These are phyloP conservation scores for Atherinomorus stipes DNA, from an alignment of 2,113 vertebrate species.

Conservation along the genomic window DNA sequence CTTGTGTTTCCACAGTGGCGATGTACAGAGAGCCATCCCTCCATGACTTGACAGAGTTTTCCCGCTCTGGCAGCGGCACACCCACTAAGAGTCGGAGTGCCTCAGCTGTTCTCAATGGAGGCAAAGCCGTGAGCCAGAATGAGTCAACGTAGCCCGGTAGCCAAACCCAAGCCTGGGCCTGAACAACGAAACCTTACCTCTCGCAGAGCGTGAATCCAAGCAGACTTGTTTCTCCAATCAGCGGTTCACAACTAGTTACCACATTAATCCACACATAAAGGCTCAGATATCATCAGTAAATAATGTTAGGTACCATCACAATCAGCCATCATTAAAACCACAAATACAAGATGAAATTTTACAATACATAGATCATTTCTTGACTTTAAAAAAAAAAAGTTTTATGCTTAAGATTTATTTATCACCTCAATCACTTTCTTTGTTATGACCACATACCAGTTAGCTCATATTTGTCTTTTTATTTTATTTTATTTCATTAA, in stretches of 20 bases:
- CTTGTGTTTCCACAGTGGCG: constrained; percentile 88
- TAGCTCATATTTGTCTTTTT: constrained; percentile 73
- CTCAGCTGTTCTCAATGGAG: constrained; percentile 96
- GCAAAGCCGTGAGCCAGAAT: constrained; percentile 97
- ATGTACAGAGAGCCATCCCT: constrained; percentile 99
- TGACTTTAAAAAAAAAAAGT: constrained; percentile 22
- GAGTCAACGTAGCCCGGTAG: constrained; percentile 96
- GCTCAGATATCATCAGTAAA: constrained; percentile 48
- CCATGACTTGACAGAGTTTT: constrained; percentile 98
- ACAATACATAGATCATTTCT: constrained; percentile 51
- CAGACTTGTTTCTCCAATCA: constrained; percentile 86
- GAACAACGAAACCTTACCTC: constrained; percentile 91
- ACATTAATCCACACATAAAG: constrained; percentile 66
- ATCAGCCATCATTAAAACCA: constrained; percentile 44
- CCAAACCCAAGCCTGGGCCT: constrained; percentile 81
- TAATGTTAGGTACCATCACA: constrained; percentile 48
- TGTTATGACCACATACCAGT: constrained; percentile 65
- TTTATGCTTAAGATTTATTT: constrained; percentile 69
- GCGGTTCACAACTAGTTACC: constrained; percentile 83
- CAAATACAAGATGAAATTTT: constrained; percentile 37
- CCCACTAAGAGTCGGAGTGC: constrained; percentile 98
- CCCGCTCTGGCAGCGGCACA: constrained; percentile 96
- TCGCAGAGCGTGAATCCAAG: constrained; percentile 93
- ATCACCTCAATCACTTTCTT: constrained; percentile 76
- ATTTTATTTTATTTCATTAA: constrained; percentile 47